phyloP scores from a whole-genome alignment of 2,888 invertebrate genomes.

The Trachelus troglodyta region DNA sequence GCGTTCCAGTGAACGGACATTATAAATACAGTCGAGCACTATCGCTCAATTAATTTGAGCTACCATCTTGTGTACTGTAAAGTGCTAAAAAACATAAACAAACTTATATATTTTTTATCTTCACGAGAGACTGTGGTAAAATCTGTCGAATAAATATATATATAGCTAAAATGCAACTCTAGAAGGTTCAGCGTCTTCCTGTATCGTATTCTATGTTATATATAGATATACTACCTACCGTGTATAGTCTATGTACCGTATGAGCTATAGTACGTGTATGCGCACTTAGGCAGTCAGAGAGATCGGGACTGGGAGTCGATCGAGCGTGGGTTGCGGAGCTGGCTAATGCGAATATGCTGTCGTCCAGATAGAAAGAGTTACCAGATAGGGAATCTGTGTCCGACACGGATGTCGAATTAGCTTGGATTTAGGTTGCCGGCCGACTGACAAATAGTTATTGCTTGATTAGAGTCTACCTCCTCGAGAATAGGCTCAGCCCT shows the following conservation, averaged over 20 bases:
- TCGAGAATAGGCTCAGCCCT: conserved; percentile 28
- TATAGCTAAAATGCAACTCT: background rate
- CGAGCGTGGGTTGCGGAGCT: conserved; percentile 64
- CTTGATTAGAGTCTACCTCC: conserved; percentile 56
- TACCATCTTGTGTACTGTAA: conserved; percentile 24
- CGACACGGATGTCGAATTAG: conserved; percentile 67
- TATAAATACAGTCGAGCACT: conserved; percentile 45
- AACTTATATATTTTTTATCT: background rate
- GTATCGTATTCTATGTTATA: background rate
- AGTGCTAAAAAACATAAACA: background rate
- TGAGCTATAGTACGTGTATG: background rate
- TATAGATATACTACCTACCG: background rate
- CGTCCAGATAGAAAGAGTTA: conserved; percentile 67
- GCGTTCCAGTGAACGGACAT: conserved; percentile 22
- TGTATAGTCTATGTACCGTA: background rate
- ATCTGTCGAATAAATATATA: background rate
- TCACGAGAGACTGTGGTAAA: background rate
- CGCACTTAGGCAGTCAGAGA: background rate
- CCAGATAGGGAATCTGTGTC: conserved; percentile 66
- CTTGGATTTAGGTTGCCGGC: conserved; percentile 66
- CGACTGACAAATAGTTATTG: conserved; percentile 67
- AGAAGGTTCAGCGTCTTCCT: background rate
- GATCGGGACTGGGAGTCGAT: conserved; percentile 53
- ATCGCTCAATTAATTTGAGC: conserved; percentile 56
- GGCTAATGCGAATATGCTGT: conserved; percentile 67